Percentiles rank a stretch among this genome's conserved stretches.
Conservation (phyloP, 2,888 invertebrate species). For the Agrotis exclamationis region DNA sequence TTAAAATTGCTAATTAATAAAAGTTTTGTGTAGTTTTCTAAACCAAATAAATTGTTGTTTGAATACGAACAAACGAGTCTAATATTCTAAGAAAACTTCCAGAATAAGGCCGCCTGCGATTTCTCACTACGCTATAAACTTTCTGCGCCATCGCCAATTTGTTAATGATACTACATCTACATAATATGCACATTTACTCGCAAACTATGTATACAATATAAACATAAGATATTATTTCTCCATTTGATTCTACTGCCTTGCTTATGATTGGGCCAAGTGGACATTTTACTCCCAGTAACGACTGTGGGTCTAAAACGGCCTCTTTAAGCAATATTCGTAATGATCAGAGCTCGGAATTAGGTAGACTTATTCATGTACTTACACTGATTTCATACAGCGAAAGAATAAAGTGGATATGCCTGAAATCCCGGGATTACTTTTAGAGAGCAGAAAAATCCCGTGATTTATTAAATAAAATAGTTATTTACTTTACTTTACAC, state of each 20-base stretch:
- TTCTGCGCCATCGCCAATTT: conserved; percentile 81
- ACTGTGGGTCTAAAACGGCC: too few species aligned
- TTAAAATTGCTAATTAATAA: too few species aligned
- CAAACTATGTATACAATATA: conserved; percentile 65
- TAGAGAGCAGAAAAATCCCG: too few species aligned
- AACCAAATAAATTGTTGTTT: not conserved
- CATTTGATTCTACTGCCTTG: conserved; percentile 35
- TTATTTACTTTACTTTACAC: too few species aligned
- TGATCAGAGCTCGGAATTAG: too few species aligned
- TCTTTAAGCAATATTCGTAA: too few species aligned
- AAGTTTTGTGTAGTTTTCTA: not conserved
- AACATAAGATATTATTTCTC: conserved; percentile 57
- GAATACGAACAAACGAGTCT: not conserved
- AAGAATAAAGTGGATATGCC: too few species aligned
- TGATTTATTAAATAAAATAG: too few species aligned
- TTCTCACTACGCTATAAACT: conserved; percentile 70
- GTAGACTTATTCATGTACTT: too few species aligned
- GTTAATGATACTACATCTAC: conserved; percentile 84
- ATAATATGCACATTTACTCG: conserved; percentile 78
- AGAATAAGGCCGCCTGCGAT: conserved; percentile 62
- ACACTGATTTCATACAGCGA: too few species aligned
- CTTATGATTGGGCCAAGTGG: conserved; percentile 52
- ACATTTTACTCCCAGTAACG: conserved; percentile 35
- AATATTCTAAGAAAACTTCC: conserved; percentile 13
- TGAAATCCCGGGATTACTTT: too few species aligned